Evolutionary conservation across 2,888 invertebrate species (phyloP).

Genomic region (Byasa hedistus): DNA sequence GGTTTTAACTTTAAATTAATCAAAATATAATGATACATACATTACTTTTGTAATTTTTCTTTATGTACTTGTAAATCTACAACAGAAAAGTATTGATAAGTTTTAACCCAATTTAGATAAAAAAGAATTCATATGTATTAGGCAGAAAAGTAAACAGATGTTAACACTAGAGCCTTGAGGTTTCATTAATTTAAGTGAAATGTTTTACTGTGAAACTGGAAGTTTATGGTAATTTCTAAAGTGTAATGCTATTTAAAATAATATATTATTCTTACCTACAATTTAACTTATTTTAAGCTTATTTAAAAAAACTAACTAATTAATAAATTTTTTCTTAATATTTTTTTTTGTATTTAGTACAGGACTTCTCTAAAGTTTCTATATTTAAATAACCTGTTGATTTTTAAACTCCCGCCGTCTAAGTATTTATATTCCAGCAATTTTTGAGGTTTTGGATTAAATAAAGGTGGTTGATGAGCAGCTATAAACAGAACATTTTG

Average conservation of each 20-base stretch:
- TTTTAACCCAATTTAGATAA: too few species aligned
- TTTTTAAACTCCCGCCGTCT: too few species aligned
- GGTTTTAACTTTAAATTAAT: too few species aligned
- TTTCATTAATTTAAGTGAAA: not conserved
- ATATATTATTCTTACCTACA: not conserved
- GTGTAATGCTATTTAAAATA: not conserved
- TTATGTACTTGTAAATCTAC: too few species aligned
- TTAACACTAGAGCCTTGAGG: not conserved
- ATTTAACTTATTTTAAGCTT: too few species aligned
- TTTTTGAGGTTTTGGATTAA: not conserved
- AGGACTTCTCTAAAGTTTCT: too few species aligned
- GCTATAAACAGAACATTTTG: slow-evolving; percentile 15
- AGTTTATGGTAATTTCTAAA: not conserved
- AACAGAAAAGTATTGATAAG: too few species aligned
- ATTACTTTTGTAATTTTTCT: too few species aligned
- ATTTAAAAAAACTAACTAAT: not conserved
- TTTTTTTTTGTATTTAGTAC: not conserved
- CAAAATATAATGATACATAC: too few species aligned
- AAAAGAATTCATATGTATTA: too few species aligned
- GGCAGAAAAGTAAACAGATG: not conserved
- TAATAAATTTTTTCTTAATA: not conserved
- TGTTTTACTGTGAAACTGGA: not conserved
- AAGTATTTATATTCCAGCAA: not conserved
- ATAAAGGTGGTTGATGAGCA: slow-evolving; percentile 8
- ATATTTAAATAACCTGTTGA: too few species aligned